Evolutionary conservation across 2,888 invertebrate genomes (phyloP).

Genomic region (Lasioglossum marginatum): DNA sequence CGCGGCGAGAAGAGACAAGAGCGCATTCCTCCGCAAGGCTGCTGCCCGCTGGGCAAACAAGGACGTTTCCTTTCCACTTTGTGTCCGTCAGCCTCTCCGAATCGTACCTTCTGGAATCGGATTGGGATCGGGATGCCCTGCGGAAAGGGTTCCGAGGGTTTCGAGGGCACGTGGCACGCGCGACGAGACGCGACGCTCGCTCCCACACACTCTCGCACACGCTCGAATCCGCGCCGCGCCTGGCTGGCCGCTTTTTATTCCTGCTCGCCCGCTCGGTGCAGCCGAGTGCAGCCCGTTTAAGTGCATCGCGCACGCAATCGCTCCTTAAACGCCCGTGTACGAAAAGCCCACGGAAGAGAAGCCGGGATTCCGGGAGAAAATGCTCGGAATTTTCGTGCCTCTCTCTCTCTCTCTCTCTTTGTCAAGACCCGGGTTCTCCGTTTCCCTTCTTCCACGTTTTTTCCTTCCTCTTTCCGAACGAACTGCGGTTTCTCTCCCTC

Average conservation of each 20-base stretch:
- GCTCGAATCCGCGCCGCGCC: neutral
- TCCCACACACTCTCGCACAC: neutral
- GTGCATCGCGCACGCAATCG: conserved; percentile 50
- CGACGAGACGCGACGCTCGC: neutral
- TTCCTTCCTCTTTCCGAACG: neutral
- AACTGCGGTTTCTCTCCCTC: conserved; percentile 18
- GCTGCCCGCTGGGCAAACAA: conserved; percentile 54
- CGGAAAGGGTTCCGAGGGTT: neutral
- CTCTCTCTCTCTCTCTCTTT: neutral
- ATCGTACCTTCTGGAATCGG: neutral
- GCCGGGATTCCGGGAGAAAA: conserved; percentile 32
- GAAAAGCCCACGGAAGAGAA: conserved; percentile 48
- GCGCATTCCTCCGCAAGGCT: conserved; percentile 71
- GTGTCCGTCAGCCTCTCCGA: neutral
- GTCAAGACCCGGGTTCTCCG: neutral
- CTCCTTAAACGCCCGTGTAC: conserved; percentile 36
- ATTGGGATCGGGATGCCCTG: neutral
- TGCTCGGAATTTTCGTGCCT: conserved; percentile 32
- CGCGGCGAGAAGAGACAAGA: conserved; percentile 64
- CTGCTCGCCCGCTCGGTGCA: conserved; percentile 11
- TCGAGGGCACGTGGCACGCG: conserved; percentile 28
- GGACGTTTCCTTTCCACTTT: conserved; percentile 56
- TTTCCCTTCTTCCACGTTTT: neutral
- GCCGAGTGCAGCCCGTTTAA: conserved; percentile 32
- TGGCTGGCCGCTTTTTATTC: conserved; percentile 40